Percentiles rank a stretch among this genome's conserved stretches.
Conservation (phyloP, 2,888 invertebrate genomes). For the Pollenia labialis region DNA sequence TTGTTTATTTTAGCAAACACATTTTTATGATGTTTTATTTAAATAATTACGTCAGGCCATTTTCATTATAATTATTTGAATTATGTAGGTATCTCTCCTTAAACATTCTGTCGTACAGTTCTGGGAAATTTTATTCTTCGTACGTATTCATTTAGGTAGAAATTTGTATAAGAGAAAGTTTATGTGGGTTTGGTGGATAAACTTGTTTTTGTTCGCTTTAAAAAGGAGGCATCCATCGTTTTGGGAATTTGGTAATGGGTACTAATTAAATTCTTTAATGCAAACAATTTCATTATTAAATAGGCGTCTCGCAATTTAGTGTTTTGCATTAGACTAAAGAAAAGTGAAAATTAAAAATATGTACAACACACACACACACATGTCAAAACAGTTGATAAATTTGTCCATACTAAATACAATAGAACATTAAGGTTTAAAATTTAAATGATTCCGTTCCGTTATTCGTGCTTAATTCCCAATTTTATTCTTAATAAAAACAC, state of each 20-base stretch:
- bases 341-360: conserved; percentile 49
- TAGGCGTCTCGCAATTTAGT: conserved; percentile 25
- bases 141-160: not conserved
- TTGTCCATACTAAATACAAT: no score
- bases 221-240: conserved; percentile 32
- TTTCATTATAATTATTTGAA: conserved; percentile 40
- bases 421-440: not conserved
- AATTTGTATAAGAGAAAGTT: conserved; percentile 2
- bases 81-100: conserved; percentile 18
- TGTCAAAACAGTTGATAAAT: no score
- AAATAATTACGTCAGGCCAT: conserved; percentile 63
- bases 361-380: conserved; percentile 3
- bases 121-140: conserved; percentile 8
- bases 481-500: no score
- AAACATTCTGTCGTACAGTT: conserved; percentile 22
- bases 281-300: conserved; percentile 57
- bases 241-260: conserved; percentile 62
- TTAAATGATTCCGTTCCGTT: no score
- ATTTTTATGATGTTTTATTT: conserved; percentile 32
- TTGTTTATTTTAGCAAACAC: conserved; percentile 51
- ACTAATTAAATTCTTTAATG: conserved; percentile 54
- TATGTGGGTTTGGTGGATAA: conserved; percentile 1
- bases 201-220: conserved; percentile 1
- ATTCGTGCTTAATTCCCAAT: no score
- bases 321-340: conserved; percentile 27